Conservation (phyloP, 2,113 vertebrate species). For the Ranitomeya imitator region DNA sequence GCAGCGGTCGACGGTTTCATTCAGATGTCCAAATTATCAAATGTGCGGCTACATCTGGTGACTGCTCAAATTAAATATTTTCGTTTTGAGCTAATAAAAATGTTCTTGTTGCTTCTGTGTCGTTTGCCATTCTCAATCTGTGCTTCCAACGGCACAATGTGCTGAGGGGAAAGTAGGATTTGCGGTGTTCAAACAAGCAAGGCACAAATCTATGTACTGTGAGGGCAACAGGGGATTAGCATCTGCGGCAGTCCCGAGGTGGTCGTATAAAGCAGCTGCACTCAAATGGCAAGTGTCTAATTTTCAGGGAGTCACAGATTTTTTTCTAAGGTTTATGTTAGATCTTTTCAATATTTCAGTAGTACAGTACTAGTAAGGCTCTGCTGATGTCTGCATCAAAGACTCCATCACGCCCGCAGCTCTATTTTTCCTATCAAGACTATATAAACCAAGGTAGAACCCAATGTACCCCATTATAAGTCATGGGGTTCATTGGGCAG, state of each 20-base stretch:
- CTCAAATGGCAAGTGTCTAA: conserved; percentile 14
- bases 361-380: not conserved
- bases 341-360: not conserved
- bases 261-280: conserved; percentile 40
- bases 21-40: conserved; percentile 58
- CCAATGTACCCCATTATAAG: too few relatives aligned
- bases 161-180: conserved; percentile 8
- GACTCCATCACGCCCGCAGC: too few relatives aligned
- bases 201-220: conserved; percentile 2
- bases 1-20: conserved; percentile 58
- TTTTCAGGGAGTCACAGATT: not conserved
- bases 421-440: too few relatives aligned
- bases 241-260: conserved; percentile 28
- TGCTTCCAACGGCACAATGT: conserved; percentile 44
- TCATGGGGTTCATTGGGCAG: too few relatives aligned
- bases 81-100: conserved; percentile 52
- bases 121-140: conserved; percentile 48
- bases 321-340: not conserved
- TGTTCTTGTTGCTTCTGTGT: conserved; percentile 57
- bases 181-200: conserved; percentile 26
- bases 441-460: too few relatives aligned
- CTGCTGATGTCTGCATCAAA: too few relatives aligned
- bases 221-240: conserved; percentile 27
- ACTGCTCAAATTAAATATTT: conserved; percentile 56
- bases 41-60: conserved; percentile 47